Conservation (phyloP, 2,113 vertebrate genomes). For the Piprites chloris region DNA sequence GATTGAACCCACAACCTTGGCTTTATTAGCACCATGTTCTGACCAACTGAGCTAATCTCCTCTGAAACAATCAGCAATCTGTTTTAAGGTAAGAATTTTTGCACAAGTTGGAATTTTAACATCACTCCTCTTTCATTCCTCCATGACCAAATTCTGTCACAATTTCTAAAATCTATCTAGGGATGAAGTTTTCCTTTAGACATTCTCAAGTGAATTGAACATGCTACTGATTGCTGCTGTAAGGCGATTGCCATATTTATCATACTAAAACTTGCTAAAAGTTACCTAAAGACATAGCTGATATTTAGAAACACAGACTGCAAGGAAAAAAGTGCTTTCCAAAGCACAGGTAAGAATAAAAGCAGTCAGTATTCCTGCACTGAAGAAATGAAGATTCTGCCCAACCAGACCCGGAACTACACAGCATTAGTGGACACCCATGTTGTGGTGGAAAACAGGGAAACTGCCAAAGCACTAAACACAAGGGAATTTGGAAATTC, state of each 20-base stretch:
- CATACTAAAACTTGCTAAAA: not conserved
- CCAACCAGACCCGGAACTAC: not conserved
- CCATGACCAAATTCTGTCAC: not conserved
- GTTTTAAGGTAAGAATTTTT: not conserved
- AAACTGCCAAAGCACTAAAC: not conserved
- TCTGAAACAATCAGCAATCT: not conserved
- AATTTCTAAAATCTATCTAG: not conserved
- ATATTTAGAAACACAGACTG: not conserved
- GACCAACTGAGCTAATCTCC: not conserved
- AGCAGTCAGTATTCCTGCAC: not conserved
- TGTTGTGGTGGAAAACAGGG: not conserved
- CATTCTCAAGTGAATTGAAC: not conserved
- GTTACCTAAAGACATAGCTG: not conserved
- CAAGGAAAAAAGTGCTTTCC: not conserved
- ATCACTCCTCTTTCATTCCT: not conserved
- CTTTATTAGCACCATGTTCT: not conserved
- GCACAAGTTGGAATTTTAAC: not conserved
- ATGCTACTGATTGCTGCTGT: not conserved
- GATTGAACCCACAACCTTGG: not conserved
- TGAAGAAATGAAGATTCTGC: not conserved
- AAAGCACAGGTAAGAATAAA: not conserved
- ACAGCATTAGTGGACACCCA: fast-evolving
- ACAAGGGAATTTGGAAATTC: not conserved
- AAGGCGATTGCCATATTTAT: not conserved
- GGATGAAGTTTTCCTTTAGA: not conserved